Evolutionary conservation across 2,797 vertebrate species (phyloP).

Genomic region (Sus cebifrons): DNA sequence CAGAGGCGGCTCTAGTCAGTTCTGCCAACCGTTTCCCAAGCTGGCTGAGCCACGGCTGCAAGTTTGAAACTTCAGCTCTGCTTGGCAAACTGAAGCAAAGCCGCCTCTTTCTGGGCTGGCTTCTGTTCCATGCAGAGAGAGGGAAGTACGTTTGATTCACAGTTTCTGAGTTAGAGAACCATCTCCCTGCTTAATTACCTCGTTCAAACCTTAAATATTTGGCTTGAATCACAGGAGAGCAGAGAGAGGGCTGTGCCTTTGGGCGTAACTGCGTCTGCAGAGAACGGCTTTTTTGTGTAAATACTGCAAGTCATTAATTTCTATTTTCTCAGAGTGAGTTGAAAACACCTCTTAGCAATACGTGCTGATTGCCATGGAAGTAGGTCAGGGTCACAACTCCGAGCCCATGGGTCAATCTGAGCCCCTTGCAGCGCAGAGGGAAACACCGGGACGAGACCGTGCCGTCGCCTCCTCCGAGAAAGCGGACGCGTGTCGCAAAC

Average conservation of each 20-base stretch:
- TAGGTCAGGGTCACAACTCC: background rate
- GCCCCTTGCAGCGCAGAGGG: background rate
- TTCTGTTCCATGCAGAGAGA: background rate
- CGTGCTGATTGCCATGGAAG: background rate
- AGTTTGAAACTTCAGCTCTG: background rate
- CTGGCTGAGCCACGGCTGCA: too few species aligned
- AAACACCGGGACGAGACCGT: rapidly evolving
- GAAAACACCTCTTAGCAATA: conserved; percentile 51
- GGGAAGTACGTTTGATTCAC: background rate
- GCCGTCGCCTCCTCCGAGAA: background rate
- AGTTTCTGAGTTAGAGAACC: background rate
- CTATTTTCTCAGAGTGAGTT: conserved; percentile 37
- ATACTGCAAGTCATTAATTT: background rate
- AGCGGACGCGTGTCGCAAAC: rapidly evolving
- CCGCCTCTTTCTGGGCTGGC: background rate
- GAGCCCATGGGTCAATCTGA: background rate
- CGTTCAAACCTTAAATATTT: background rate
- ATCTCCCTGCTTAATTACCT: background rate
- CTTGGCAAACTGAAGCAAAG: background rate
- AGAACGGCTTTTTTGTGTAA: background rate
- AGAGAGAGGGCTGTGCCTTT: background rate
- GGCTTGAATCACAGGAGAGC: background rate
- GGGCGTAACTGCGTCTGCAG: background rate
- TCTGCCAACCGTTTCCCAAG: background rate
- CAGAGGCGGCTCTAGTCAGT: rapidly evolving